Conservation (phyloP, 1,140 invertebrate species). For the Mamestra configurata region DNA sequence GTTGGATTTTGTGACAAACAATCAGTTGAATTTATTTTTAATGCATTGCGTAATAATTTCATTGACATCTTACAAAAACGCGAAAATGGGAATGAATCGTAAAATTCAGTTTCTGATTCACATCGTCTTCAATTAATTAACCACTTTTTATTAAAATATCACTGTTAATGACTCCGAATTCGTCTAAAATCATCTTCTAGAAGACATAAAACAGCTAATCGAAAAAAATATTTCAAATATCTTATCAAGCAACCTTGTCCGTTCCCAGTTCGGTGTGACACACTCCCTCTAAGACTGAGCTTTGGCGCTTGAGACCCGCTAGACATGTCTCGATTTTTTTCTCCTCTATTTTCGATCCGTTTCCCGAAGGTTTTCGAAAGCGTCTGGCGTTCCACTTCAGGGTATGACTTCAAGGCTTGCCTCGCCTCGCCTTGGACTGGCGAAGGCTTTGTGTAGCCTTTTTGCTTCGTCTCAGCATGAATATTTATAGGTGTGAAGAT, state of each 20-base stretch:
- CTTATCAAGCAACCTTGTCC: neutral
- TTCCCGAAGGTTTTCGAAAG: constrained; percentile 75
- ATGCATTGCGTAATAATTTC: too few species aligned
- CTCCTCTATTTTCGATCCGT: constrained; percentile 84
- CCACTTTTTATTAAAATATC: too few species aligned
- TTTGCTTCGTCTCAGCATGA: constrained; percentile 60
- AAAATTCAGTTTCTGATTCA: too few species aligned
- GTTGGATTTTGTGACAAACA: too few species aligned
- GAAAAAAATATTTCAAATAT: neutral
- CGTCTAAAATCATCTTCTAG: too few species aligned
- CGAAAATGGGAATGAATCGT: too few species aligned
- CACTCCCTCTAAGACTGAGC: constrained; percentile 68
- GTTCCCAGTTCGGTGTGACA: constrained; percentile 66
- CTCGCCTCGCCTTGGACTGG: constrained; percentile 60
- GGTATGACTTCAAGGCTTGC: constrained; percentile 55
- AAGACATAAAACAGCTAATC: too few species aligned
- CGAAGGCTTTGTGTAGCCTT: constrained; percentile 69
- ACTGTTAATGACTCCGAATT: too few species aligned
- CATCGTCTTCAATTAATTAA: too few species aligned
- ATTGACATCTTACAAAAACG: too few species aligned
- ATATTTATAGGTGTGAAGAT: constrained; percentile 45
- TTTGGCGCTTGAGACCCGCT: constrained; percentile 83
- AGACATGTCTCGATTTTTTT: constrained; percentile 87
- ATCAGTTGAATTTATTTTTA: too few species aligned
- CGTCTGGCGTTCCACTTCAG: constrained; percentile 78